Percentiles rank a stretch among this genome's conserved stretches.
Evolutionary conservation across 2,113 vertebrate species (phyloP).

Genomic region (Serinus canaria): DNA sequence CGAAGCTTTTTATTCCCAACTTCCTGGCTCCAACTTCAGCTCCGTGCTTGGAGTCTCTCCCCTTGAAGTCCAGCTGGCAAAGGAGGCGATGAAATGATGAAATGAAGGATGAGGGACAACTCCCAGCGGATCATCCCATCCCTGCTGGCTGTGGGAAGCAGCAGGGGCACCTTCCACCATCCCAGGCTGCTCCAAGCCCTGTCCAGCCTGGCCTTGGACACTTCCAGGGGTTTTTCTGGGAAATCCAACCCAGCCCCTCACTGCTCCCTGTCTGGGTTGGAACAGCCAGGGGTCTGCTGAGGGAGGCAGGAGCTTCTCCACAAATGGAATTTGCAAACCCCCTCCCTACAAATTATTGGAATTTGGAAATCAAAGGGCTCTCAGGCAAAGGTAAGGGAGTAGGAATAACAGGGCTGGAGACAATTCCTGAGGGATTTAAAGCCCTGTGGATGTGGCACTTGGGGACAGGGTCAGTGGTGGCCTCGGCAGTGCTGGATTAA

Average conservation of each 20-base stretch:
- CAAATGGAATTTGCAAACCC: neutral
- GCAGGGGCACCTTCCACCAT: neutral
- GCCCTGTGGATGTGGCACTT: neutral
- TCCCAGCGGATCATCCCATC: neutral
- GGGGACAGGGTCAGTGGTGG: neutral
- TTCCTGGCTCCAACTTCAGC: neutral
- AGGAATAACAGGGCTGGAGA: no score
- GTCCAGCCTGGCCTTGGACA: neutral
- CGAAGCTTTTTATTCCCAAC: neutral
- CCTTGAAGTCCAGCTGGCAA: neutral
- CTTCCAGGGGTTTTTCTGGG: fast-evolving
- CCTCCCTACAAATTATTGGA: neutral
- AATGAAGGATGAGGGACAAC: neutral
- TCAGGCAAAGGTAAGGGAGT: no score
- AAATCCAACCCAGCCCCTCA: neutral
- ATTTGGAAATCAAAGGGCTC: no score
- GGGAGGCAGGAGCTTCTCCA: neutral
- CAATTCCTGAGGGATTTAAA: neutral
- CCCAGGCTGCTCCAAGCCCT: neutral
- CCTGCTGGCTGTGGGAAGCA: neutral
- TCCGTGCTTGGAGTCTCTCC: neutral
- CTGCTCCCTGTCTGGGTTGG: neutral
- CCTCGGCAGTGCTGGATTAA: neutral
- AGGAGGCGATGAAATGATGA: neutral
- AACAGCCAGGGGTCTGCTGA: neutral